Conservation (phyloP, 2,888 invertebrate genomes). For the Deroplatys truncata region DNA sequence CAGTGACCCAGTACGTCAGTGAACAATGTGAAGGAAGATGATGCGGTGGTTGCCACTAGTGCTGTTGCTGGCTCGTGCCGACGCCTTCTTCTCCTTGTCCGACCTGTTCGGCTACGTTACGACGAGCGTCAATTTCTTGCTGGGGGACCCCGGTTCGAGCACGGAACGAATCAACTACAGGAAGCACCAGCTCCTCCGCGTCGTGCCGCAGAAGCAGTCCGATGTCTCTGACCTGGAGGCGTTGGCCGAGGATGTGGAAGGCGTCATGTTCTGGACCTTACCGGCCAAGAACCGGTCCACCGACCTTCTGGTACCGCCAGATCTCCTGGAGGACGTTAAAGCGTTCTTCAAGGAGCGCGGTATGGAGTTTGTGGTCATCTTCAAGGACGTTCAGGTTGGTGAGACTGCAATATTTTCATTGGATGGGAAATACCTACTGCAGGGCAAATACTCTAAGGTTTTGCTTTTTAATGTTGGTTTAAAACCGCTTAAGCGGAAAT, state of each 20-base stretch:
- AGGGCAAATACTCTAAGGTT: too few relatives aligned
- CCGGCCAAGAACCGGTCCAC: conserved; percentile 54
- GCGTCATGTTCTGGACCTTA: conserved; percentile 57
- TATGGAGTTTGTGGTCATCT: conserved; percentile 62
- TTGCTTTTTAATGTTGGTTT: too few relatives aligned
- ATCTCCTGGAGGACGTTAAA: conserved; percentile 55
- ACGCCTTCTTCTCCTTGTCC: background rate
- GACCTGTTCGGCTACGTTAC: background rate
- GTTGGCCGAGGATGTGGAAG: conserved; percentile 45
- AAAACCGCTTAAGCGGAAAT: too few relatives aligned
- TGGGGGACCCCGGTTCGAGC: background rate
- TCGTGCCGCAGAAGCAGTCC: conserved; percentile 45
- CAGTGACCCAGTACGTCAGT: background rate
- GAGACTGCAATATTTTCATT: too few relatives aligned
- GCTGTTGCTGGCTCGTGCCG: background rate
- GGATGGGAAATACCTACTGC: too few relatives aligned
- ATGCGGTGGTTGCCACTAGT: background rate
- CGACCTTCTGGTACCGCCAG: conserved; percentile 70
- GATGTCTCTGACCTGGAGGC: conserved; percentile 47
- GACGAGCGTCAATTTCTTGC: background rate
- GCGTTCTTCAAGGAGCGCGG: conserved; percentile 57
- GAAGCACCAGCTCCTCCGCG: conserved; percentile 39
- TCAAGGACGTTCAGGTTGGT: conserved; percentile 66
- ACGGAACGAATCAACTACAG: conserved; percentile 41
- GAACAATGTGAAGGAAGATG: background rate